Conservation (phyloP, 2,888 invertebrate genomes). For the Leucophora obtusa region DNA sequence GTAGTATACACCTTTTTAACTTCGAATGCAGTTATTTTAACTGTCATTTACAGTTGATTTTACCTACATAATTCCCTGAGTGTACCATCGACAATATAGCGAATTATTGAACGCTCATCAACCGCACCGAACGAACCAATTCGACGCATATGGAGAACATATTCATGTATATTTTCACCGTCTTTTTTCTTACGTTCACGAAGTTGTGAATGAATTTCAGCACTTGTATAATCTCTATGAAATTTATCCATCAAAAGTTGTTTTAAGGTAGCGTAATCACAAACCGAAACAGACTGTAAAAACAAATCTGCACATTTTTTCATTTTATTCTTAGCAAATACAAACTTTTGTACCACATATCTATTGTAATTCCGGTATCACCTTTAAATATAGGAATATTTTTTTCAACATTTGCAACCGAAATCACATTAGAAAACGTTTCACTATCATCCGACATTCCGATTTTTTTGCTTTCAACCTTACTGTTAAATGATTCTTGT, state of each 20-base stretch:
- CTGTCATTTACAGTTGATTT: too few species aligned
- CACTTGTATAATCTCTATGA: conserved; percentile 36
- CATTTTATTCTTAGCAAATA: conserved; percentile 23
- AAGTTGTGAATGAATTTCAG: too few species aligned
- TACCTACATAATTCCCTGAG: too few species aligned
- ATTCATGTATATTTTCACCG: too few species aligned
- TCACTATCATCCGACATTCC: not conserved
- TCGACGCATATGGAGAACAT: conserved; percentile 38
- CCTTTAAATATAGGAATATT: conserved; percentile 14
- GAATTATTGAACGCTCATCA: conserved; percentile 27
- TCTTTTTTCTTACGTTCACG: conserved; percentile 28
- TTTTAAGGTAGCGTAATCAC: conserved; percentile 10
- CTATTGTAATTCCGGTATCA: conserved; percentile 6
- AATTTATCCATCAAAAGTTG: conserved; percentile 21
- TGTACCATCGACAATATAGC: too few species aligned
- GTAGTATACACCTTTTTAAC: too few species aligned
- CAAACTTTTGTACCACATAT: conserved; percentile 22
- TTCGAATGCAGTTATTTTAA: too few species aligned
- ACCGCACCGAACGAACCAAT: conserved; percentile 23
- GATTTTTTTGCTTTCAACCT: not conserved
- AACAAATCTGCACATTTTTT: conserved; percentile 21
- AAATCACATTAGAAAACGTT: conserved; percentile 1
- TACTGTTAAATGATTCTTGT: not conserved
- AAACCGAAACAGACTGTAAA: conserved; percentile 18
- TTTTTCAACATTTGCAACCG: conserved; percentile 7